Base-by-base conservation (phyloP, 37 sponge, comb jelly and placozoan species). In the Diacarnus erythraeanus region DNA sequence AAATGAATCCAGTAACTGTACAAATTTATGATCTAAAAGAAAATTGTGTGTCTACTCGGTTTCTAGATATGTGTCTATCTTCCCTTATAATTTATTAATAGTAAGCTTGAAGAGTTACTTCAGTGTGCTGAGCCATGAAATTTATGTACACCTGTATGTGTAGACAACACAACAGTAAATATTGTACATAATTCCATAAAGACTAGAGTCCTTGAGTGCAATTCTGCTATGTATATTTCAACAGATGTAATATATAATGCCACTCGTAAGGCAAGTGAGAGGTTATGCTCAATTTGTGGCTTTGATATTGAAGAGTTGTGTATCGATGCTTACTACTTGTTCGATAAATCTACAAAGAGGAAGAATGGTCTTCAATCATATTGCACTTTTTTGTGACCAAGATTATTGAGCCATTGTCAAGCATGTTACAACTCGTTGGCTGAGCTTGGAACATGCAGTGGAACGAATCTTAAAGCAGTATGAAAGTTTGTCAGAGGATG, bases 291-390 rank as follows among this genome's bases (percentile, higher is more conserved):
- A 54, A 20, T 20, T 54, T 54, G 17, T 17, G 10, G 72, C 30
- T 84, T 84, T 77, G 77, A 86, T 65, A 59, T 72, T 17, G 80
- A 79, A 67, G 75, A 79, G 56, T 23, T n/a, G 80, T 6, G 29
- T 81, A 26, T 80, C 37, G 82, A 74, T 27, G 30, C 42, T 17
- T 87, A 56, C 39, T 87, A 82, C 51, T 82, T 57, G 58, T 87
- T 87, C 23, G 88, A 87, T 58, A 82, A 82, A 40, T 82, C 82
- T 30, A 83, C 79, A 6, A 88, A 88, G 29, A 58, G 84, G 36
- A 88, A 88, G 51, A 72, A 36, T 59, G 61, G 42, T 39, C 64
- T 88, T 21, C 10, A 23, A 8, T 80, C 81, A 42, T 82, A 83
- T 57, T 83, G 78, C 38, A 25, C 8, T n/a, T 18, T 88, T 88